phyloP scores from a whole-genome alignment of 2,797 vertebrate species.

The Lepilemur septentrionalis region DNA sequence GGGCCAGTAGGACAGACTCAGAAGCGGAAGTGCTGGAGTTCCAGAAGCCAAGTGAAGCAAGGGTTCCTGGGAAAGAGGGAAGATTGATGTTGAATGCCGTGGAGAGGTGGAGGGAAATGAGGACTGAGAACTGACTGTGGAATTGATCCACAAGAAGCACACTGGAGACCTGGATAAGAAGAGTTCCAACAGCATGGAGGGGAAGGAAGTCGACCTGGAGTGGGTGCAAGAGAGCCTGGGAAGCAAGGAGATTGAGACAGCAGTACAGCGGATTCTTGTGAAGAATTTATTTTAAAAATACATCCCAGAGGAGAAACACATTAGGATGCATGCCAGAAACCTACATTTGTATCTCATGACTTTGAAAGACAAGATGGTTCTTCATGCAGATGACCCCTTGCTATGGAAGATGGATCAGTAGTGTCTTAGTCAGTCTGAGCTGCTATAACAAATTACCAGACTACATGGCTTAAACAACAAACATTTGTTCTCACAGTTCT shows the following conservation, averaged over 20 bases:
- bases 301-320: background rate
- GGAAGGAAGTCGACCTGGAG: background rate
- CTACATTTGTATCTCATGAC: background rate
- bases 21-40: background rate
- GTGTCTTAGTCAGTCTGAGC: background rate
- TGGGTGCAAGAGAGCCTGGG: too few relatives aligned
- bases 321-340: background rate
- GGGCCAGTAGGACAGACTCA: background rate
- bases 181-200: background rate
- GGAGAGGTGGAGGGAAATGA: background rate
- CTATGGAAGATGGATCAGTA: background rate
- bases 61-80: background rate
- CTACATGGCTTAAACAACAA: background rate
- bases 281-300: background rate
- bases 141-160: background rate
- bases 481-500: background rate
- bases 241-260: background rate
- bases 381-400: background rate
- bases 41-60: background rate
- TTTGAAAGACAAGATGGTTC: background rate
- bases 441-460: background rate
- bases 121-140: background rate
- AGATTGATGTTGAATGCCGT: background rate
- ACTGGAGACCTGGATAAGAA: background rate
- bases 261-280: background rate